Evolutionary conservation across 2,888 invertebrate species (phyloP).

Genomic region (Neocrepidodera transversa): DNA sequence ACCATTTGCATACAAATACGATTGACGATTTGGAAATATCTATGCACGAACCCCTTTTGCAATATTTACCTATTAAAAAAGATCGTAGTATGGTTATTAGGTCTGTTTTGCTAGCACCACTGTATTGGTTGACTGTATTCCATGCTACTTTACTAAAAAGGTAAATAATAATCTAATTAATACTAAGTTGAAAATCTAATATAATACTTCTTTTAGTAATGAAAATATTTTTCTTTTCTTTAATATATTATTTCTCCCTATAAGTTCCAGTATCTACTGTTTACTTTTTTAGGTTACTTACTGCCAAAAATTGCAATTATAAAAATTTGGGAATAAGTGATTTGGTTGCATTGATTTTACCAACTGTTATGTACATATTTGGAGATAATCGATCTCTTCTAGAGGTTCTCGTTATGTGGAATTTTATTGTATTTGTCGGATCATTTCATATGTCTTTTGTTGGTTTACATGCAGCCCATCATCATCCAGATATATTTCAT

Average conservation of each 20-base stretch:
- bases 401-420: constrained; percentile 65
- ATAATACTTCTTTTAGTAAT: too few species aligned
- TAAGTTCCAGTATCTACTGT: constrained; percentile 1
- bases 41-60: constrained; percentile 68
- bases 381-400: constrained; percentile 49
- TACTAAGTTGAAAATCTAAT: too few species aligned
- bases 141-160: constrained; percentile 58
- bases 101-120: constrained; percentile 63
- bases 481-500: constrained; percentile 81
- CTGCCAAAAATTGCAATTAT: constrained; percentile 27
- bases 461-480: constrained; percentile 78
- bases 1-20: constrained; percentile 81
- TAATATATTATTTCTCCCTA: too few species aligned
- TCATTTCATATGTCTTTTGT: constrained; percentile 71
- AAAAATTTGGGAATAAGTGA: constrained; percentile 49
- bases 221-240: too few species aligned
- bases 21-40: constrained; percentile 76
- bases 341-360: constrained; percentile 59
- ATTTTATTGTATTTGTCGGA: constrained; percentile 67
- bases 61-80: constrained; percentile 70
- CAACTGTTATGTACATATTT: constrained; percentile 59
- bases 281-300: constrained; percentile 1
- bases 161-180: constrained; percentile 49
- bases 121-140: constrained; percentile 52
- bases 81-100: constrained; percentile 59